Conservation (phyloP, 2,797 vertebrate genomes). For the Champsocephalus esox region DNA sequence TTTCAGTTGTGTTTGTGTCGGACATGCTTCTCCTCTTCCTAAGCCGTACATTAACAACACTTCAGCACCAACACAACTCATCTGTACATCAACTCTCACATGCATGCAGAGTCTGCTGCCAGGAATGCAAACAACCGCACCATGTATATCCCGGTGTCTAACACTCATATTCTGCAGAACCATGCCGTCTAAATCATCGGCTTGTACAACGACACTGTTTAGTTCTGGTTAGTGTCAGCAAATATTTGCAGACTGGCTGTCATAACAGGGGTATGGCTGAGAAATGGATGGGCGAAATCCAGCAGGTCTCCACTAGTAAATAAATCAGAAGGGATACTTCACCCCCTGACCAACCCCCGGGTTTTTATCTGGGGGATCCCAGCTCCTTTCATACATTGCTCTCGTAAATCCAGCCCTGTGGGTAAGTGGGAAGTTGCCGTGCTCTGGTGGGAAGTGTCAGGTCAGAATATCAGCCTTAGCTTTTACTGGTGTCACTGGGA, state of each 20-base stretch:
- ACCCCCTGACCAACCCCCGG: constrained; percentile 78
- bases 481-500: constrained; percentile 62
- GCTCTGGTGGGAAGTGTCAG: constrained; percentile 74
- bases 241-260: constrained; percentile 89
- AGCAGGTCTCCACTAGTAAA: constrained; percentile 76
- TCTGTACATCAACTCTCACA: constrained; percentile 65
- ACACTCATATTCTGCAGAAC: constrained; percentile 75
- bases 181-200: constrained; percentile 75
- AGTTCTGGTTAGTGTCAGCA: constrained; percentile 88
- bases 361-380: constrained; percentile 84
- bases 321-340: constrained; percentile 85
- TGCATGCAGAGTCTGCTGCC: constrained; percentile 57
- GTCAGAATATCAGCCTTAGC: constrained; percentile 68
- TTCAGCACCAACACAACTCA: constrained; percentile 61
- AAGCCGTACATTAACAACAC: constrained; percentile 62
- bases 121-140: constrained; percentile 83
- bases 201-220: constrained; percentile 85
- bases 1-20: constrained; percentile 38
- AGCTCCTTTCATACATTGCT: constrained; percentile 73
- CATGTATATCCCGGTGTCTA: constrained; percentile 77
- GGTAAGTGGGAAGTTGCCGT: constrained; percentile 70
- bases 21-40: constrained; percentile 31
- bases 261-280: constrained; percentile 86
- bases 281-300: constrained; percentile 79
- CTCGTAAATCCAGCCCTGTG: constrained; percentile 78